Conservation (phyloP, 2,797 vertebrate genomes). For the Diplodus puntazzo region DNA sequence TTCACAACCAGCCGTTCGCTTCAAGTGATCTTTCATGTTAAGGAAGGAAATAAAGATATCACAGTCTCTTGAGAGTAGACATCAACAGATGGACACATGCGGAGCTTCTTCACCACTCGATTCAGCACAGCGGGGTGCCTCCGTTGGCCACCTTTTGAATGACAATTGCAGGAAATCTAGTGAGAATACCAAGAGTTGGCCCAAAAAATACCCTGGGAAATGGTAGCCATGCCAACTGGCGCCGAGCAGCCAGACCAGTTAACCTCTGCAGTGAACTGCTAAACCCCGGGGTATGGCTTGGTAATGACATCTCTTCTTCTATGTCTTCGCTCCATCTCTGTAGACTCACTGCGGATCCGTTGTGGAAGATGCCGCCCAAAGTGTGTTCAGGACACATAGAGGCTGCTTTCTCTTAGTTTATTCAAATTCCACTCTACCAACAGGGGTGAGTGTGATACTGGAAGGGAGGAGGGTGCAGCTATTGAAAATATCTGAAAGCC, state of each 20-base stretch:
- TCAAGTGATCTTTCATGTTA: constrained; percentile 59
- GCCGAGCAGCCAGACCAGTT: constrained; percentile 78
- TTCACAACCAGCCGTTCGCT: constrained; percentile 37
- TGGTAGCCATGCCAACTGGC: constrained; percentile 82
- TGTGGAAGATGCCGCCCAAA: constrained; percentile 45
- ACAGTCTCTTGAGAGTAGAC: constrained; percentile 44
- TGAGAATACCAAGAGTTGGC: constrained; percentile 59
- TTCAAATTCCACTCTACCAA: constrained; percentile 70
- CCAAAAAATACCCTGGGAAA: constrained; percentile 73
- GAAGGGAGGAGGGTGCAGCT: constrained; percentile 21
- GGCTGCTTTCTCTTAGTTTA: constrained; percentile 47
- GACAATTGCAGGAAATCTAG: constrained; percentile 58
- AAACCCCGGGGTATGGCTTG: constrained; percentile 78
- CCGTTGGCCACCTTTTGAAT: constrained; percentile 68
- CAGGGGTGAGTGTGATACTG: constrained; percentile 38
- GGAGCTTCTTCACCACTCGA: constrained; percentile 45
- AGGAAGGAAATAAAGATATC: constrained; percentile 46
- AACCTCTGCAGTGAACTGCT: constrained; percentile 79
- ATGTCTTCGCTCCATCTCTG: constrained; percentile 56
- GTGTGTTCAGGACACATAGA: constrained; percentile 44
- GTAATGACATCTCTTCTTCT: constrained; percentile 78
- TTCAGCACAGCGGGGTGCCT: constrained; percentile 44
- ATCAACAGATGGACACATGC: constrained; percentile 59
- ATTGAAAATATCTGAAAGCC: constrained; percentile 74
- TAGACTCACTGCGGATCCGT: constrained; percentile 64